Percentiles rank a stretch among this genome's conserved stretches.
Evolutionary conservation across 1,140 invertebrate species (phyloP).

Genomic region (Trichonephila clavipes): DNA sequence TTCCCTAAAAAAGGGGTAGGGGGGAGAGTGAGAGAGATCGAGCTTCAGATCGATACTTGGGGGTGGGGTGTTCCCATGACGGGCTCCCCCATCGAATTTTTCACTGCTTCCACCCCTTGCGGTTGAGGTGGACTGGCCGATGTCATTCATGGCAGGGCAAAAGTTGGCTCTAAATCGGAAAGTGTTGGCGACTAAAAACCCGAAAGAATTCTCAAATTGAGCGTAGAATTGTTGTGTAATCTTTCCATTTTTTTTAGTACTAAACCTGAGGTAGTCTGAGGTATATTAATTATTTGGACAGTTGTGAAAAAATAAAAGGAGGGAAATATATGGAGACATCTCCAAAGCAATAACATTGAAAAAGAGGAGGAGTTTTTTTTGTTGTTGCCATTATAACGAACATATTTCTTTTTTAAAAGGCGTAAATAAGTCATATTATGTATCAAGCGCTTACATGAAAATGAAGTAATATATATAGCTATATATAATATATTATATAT

Average conservation of each 20-base stretch:
- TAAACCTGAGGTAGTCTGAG: too few species aligned
- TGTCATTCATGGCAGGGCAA: background rate
- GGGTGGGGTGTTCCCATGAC: constrained; percentile 2
- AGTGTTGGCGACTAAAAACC: background rate
- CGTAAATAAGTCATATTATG: too few species aligned
- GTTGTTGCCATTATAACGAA: background rate
- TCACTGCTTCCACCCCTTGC: constrained; percentile 30
- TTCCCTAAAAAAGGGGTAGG: background rate
- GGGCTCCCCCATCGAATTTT: constrained; percentile 42
- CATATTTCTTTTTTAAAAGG: background rate
- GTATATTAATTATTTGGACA: too few species aligned
- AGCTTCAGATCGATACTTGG: constrained; percentile 39
- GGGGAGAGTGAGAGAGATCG: background rate
- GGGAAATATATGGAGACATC: too few species aligned
- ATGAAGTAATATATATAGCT: too few species aligned
- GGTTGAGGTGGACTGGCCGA: constrained; percentile 8
- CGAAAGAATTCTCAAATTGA: background rate
- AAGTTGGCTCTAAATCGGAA: background rate
- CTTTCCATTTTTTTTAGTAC: too few species aligned
- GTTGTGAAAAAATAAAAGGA: too few species aligned
- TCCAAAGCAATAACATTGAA: too few species aligned
- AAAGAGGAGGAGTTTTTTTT: too few species aligned
- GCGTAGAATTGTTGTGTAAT: too few species aligned
- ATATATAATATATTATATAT: too few species aligned
- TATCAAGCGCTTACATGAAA: too few species aligned